These are phyloP conservation scores for Parus major DNA, from an alignment of 2,113 vertebrate species.

Conservation along the genomic window DNA sequence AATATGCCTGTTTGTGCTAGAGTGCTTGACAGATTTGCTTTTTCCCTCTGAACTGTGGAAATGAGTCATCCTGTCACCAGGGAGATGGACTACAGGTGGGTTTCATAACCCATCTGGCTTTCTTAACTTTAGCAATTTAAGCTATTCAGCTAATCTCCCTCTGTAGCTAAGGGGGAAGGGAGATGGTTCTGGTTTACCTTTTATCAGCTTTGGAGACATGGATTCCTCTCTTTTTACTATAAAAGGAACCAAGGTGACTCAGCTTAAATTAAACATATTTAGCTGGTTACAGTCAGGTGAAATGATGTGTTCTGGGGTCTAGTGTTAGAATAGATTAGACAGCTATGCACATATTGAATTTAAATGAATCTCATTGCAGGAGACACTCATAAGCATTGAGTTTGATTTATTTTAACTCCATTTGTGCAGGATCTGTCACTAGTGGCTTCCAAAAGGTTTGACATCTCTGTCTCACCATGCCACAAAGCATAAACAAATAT, in stretches of 20 bases:
- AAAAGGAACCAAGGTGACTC: neutral
- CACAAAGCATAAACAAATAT: neutral
- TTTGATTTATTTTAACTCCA: neutral
- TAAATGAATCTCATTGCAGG: neutral
- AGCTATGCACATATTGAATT: neutral
- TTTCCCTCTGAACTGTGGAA: neutral
- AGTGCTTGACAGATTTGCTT: neutral
- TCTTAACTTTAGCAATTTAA: neutral
- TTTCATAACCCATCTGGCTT: neutral
- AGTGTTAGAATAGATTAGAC: neutral
- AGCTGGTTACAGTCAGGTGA: neutral
- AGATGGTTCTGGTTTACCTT: neutral
- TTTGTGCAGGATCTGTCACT: neutral
- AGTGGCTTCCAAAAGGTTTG: neutral
- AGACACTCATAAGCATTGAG: neutral
- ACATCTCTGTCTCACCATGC: neutral
- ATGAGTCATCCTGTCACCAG: neutral
- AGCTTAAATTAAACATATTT: neutral
- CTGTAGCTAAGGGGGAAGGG: neutral
- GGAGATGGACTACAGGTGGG: slow-evolving; percentile 8
- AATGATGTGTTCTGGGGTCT: neutral
- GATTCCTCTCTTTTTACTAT: neutral
- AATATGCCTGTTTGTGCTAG: neutral
- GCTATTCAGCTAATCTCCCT: neutral
- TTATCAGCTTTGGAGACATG: neutral